These are phyloP conservation scores for Bursaphelenchus mucronatus DNA, from an alignment of 1,140 invertebrate genomes.

Conservation along the genomic window DNA sequence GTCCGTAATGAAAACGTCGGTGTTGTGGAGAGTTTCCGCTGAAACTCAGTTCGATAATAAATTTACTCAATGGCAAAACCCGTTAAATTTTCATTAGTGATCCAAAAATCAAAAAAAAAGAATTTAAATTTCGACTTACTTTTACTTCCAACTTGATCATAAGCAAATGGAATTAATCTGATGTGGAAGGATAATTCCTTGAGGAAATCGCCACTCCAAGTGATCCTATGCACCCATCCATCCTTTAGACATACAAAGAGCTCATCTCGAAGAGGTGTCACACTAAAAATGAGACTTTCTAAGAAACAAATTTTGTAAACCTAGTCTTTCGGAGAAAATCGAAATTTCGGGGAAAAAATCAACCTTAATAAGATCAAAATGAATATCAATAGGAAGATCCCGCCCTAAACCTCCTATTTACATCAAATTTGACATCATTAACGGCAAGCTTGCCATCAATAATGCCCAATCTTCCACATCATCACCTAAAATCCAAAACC, in stretches of 20 bases:
- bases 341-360: neutral
- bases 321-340: neutral
- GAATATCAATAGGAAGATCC: too few relatives aligned
- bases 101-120: slow-evolving; percentile 2
- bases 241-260: slow-evolving; percentile 44
- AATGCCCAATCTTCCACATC: too few relatives aligned
- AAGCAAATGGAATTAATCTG: slow-evolving; percentile 29
- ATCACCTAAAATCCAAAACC: neutral
- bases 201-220: slow-evolving; percentile 34
- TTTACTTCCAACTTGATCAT: slow-evolving; percentile 31
- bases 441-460: too few relatives aligned
- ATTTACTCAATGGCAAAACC: slow-evolving; percentile 12
- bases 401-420: too few relatives aligned
- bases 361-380: too few relatives aligned
- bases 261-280: slow-evolving; percentile 28
- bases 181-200: slow-evolving; percentile 48
- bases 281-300: neutral
- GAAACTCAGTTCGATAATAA: slow-evolving; percentile 47
- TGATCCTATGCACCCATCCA: slow-evolving; percentile 47
- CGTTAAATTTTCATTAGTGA: neutral
- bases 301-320: too few relatives aligned
- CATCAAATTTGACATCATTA: too few relatives aligned
- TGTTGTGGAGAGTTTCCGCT: slow-evolving; percentile 74
- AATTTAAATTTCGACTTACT: slow-evolving; percentile 13
- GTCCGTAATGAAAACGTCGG: slow-evolving; percentile 75